Percentiles rank a stretch among this genome's conserved stretches.
phyloP scores from a whole-genome alignment of 2,797 vertebrate genomes.

The Clarias laeviceps region DNA sequence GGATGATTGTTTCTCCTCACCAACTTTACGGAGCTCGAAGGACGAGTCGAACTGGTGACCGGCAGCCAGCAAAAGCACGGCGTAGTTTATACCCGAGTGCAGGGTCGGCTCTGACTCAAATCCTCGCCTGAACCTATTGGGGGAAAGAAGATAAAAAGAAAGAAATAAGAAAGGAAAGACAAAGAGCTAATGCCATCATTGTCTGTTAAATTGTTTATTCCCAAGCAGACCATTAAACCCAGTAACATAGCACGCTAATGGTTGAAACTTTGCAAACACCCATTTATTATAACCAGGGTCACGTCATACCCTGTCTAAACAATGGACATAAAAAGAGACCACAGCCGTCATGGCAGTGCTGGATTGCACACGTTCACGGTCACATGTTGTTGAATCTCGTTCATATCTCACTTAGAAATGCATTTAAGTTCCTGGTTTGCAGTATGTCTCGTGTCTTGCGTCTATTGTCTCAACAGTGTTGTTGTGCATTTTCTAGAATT shows the following conservation, averaged over 20 bases:
- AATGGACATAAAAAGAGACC: neutral
- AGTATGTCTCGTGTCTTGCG: too few species aligned
- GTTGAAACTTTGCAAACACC: neutral
- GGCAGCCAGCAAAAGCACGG: slow-evolving; percentile 91
- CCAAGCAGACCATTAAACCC: neutral
- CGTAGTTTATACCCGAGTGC: slow-evolving; percentile 97
- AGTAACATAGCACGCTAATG: neutral
- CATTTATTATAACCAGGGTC: neutral
- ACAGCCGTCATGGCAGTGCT: neutral
- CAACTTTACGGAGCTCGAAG: slow-evolving; percentile 98
- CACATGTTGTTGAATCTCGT: too few species aligned
- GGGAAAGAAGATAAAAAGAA: slow-evolving; percentile 33
- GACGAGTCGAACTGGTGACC: slow-evolving; percentile 96
- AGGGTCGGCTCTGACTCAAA: slow-evolving; percentile 97
- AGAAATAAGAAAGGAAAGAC: slow-evolving; percentile 20
- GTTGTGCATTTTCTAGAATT: too few species aligned
- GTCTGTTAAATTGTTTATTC: neutral
- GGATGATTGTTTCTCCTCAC: slow-evolving; percentile 73
- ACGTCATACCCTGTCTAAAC: neutral
- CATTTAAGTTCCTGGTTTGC: too few species aligned
- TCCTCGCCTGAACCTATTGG: slow-evolving; percentile 90
- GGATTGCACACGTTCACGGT: too few species aligned
- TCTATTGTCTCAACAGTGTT: too few species aligned
- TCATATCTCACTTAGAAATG: too few species aligned
- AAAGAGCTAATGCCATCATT: too few species aligned